Conservation (phyloP, 2,113 vertebrate genomes). For the Oenanthe oenanthe region DNA sequence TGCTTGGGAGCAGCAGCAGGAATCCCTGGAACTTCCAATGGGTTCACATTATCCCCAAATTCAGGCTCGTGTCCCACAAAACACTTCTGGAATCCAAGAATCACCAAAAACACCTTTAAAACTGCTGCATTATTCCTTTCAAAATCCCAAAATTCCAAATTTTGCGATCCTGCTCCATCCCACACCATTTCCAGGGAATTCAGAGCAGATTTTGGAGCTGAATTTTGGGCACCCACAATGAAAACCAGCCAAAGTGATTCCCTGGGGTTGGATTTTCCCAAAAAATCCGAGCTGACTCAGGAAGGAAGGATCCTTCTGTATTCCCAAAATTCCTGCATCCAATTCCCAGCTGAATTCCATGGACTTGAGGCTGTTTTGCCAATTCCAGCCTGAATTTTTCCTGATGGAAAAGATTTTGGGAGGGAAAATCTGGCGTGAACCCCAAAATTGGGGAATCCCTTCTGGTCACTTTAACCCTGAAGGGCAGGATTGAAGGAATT, state of each 20-base stretch:
- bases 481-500: not conserved
- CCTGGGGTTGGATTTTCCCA: not conserved
- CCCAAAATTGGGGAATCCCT: not conserved
- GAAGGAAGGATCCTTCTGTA: too few species aligned
- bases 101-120: not conserved
- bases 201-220: not conserved
- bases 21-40: not conserved
- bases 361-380: not conserved
- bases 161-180: not conserved
- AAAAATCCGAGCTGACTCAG: not conserved
- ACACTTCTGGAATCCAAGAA: not conserved
- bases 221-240: rapidly evolving
- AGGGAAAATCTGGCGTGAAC: not conserved
- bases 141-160: not conserved
- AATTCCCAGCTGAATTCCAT: not conserved
- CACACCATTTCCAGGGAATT: not conserved
- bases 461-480: too few species aligned
- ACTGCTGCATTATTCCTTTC: not conserved
- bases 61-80: rapidly evolving
- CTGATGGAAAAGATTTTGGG: not conserved
- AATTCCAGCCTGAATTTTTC: not conserved
- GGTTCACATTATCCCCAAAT: not conserved
- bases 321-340: not conserved
- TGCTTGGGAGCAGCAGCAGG: not conserved
- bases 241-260: not conserved